A percentile compares a stretch with the other conserved stretches of the same genome.
phyloP scores from a whole-genome alignment of 35 echinoderm and acorn worm genomes.

The Acanthaster planci region DNA sequence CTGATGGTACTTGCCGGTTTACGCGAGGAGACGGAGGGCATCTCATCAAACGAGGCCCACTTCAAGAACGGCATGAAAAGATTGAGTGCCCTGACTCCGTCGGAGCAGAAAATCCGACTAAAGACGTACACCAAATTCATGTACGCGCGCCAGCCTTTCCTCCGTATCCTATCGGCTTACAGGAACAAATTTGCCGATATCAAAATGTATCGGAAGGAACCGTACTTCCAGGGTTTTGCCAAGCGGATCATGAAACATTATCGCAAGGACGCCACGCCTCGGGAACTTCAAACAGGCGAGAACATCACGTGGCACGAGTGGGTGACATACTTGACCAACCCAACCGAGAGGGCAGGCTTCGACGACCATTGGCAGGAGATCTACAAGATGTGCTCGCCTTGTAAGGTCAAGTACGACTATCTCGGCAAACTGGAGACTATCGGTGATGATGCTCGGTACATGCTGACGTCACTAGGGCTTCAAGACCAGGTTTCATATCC shows the following conservation, averaged over 20 bases:
- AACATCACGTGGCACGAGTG: slow-evolving; percentile 91
- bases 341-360: slow-evolving; percentile 47
- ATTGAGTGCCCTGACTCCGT: slow-evolving; percentile 35
- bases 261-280: slow-evolving; percentile 60
- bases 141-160: slow-evolving; percentile 85
- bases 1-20: slow-evolving; percentile 67
- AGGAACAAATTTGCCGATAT: slow-evolving; percentile 87
- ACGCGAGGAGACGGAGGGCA: slow-evolving; percentile 38
- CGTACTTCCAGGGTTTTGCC: slow-evolving; percentile 79
- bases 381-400: slow-evolving; percentile 78
- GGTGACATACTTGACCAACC: slow-evolving; percentile 76
- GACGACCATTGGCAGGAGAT: slow-evolving; percentile 97
- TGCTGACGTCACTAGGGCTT: slow-evolving; percentile 64
- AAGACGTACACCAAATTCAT: slow-evolving; percentile 86
- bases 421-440: slow-evolving; percentile 89
- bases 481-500: slow-evolving; percentile 61
- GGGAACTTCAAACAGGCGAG: slow-evolving; percentile 75
- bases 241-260: slow-evolving; percentile 95
- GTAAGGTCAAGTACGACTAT: slow-evolving; percentile 86
- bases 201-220: slow-evolving; percentile 74
- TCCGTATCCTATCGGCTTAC: slow-evolving; percentile 86
- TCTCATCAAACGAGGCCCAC: slow-evolving; percentile 82
- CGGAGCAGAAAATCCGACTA: slow-evolving; percentile 46
- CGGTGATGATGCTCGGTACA: slow-evolving; percentile 66
- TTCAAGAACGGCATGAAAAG: slow-evolving; percentile 86